Base-by-base conservation (phyloP, 2,113 vertebrate species). In the Ptilonorhynchus violaceus region DNA sequence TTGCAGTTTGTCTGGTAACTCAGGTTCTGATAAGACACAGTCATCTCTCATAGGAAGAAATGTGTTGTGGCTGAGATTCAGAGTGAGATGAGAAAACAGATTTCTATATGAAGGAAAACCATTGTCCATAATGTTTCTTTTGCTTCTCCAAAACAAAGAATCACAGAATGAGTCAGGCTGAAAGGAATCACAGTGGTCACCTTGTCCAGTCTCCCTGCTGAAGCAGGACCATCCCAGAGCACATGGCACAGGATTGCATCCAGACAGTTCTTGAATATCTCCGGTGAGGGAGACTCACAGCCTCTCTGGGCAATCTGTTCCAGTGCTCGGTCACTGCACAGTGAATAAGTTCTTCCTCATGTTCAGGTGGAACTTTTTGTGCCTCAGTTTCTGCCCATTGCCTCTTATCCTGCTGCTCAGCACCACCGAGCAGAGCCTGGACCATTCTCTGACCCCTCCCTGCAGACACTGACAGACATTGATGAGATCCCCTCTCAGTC, bases 321-420 rank as follows among this genome's bases (percentile, higher is more conserved):
- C 44, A n/a, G 31, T 64, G 25, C 21, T 10, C 0, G 0, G 30
- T 21, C n/a, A 63, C 13, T 30, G 33, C 41, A 19, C 7, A 37
- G 8, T 12, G 20, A 58, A 35, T 13, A 35, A 39, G 8, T 52
- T 89, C 27, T 66, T 52, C 33, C 27, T 37, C 24, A 8, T 46
- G 2, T 37, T 52, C 13, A 14, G 44, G 3, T 50, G 11, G 42
- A 59, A 35, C 11, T 37, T 37, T 21, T 22, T 44, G 7, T 44
- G 27, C 33, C 20, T 39, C 46, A 10, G 2, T 52, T 68, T 13
- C 23, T 82, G 28, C 30, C 30, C 14, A 1, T 22, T 21, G 37
- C 2, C 35, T 22, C 30, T 21, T 42, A 33, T 60, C 16, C 28
- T 15, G 0, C 24, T 52, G 77, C 20, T 11, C 1, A 0, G 53